Conservation (phyloP, 1,140 invertebrate species). For the Caenorhabditis remanei region DNA sequence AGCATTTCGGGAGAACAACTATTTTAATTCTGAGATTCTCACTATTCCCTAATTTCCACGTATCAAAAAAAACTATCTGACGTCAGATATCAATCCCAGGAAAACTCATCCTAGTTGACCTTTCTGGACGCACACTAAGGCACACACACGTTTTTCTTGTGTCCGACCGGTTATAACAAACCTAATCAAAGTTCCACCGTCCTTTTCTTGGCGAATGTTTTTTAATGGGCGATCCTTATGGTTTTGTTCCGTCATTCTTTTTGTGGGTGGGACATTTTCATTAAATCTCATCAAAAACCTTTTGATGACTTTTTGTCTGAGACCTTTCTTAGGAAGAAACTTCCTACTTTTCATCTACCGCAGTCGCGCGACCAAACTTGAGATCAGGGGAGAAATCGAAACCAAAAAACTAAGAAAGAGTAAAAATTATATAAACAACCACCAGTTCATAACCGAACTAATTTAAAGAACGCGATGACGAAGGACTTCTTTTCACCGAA, state of each 20-base stretch:
- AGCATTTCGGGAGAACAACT: too few species aligned
- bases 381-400: background rate
- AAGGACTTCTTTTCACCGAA: conserved; percentile 44
- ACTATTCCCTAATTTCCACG: too few species aligned
- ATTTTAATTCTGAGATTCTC: too few species aligned
- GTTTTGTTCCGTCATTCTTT: conserved; percentile 39
- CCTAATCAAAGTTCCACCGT: conserved; percentile 46
- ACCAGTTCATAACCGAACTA: background rate
- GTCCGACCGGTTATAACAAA: conserved; percentile 18
- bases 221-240: background rate
- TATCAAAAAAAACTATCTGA: background rate
- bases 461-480: conserved; percentile 34
- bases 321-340: too few species aligned
- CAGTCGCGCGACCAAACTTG: too few species aligned
- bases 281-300: background rate
- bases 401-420: background rate
- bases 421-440: background rate
- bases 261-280: background rate
- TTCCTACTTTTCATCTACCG: too few species aligned
- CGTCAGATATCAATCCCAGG: background rate
- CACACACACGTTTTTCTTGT: background rate
- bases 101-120: conserved; percentile 7
- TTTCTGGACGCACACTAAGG: background rate
- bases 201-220: background rate
- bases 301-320: background rate